These are phyloP conservation scores for Charadrius vociferus DNA, from an alignment of 2,113 vertebrate species.

Conservation along the genomic window DNA sequence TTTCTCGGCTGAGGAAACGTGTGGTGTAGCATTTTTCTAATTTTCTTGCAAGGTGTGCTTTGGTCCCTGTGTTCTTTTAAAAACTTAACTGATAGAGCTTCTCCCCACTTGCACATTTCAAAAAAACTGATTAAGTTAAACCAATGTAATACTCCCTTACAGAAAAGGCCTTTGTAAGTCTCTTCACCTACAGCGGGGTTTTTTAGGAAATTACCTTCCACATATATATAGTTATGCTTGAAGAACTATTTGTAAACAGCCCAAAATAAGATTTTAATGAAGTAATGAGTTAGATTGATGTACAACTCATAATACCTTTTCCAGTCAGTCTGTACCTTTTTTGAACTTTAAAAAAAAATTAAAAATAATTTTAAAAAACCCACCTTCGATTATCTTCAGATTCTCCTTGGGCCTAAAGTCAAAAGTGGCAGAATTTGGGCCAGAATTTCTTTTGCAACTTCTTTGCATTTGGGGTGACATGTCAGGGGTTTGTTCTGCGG, in stretches of 20 bases:
- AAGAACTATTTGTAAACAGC: not conserved
- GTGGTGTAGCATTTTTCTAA: not conserved
- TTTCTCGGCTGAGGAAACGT: not conserved
- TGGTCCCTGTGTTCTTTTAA: not conserved
- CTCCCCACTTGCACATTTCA: not conserved
- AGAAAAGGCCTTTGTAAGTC: not conserved
- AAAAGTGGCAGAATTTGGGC: not conserved
- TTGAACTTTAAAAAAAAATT: not conserved
- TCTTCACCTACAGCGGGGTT: not conserved
- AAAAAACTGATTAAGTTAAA: not conserved
- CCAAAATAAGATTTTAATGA: not conserved
- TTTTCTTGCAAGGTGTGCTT: not conserved
- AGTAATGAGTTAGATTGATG: not conserved
- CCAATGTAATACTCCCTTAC: not conserved
- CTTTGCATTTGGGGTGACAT: not conserved
- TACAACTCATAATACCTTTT: not conserved
- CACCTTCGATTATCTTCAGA: not conserved
- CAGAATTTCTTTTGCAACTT: not conserved
- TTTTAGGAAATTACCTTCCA: not conserved
- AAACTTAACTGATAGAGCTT: not conserved
- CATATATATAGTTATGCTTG: not conserved
- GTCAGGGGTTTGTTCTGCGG: not conserved
- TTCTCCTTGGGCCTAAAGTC: not conserved
- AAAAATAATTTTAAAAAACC: not conserved
- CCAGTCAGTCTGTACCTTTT: not conserved